phyloP scores from a whole-genome alignment of 2,888 invertebrate genomes.

The Cheilosia pagana region DNA sequence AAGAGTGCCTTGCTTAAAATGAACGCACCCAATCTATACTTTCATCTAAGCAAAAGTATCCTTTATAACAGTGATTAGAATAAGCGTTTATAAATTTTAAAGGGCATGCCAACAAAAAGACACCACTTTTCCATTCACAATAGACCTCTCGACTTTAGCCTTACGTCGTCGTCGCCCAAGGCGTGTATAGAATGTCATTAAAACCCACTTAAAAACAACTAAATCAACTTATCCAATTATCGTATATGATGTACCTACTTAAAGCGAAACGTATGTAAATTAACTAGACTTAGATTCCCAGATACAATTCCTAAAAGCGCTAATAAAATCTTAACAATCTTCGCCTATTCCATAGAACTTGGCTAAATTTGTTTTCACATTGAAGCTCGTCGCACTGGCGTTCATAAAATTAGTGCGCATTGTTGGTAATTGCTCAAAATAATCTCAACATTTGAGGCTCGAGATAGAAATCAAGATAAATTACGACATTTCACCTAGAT shows the following conservation, averaged over 20 bases:
- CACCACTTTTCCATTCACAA: too few relatives aligned
- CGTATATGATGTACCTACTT: background rate
- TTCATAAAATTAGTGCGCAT: slow-evolving; percentile 1
- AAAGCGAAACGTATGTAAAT: background rate
- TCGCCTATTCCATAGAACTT: background rate
- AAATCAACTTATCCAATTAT: slow-evolving; percentile 1
- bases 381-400: background rate
- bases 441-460: slow-evolving; percentile 14
- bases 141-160: too few relatives aligned
- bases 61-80: too few relatives aligned
- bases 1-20: too few relatives aligned
- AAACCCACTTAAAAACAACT: background rate
- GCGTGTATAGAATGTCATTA: background rate
- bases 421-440: background rate
- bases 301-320: background rate
- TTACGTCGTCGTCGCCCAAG: background rate
- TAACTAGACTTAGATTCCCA: background rate
- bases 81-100: too few relatives aligned
- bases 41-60: too few relatives aligned
- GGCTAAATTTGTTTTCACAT: background rate
- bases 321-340: slow-evolving; percentile 10
- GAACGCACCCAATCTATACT: too few relatives aligned
- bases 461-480: slow-evolving; percentile 42
- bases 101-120: too few relatives aligned
- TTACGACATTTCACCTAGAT: slow-evolving; percentile 46